These are phyloP conservation scores for Pholis gunnellus DNA, from an alignment of 2,113 vertebrate genomes.

Conservation along the genomic window DNA sequence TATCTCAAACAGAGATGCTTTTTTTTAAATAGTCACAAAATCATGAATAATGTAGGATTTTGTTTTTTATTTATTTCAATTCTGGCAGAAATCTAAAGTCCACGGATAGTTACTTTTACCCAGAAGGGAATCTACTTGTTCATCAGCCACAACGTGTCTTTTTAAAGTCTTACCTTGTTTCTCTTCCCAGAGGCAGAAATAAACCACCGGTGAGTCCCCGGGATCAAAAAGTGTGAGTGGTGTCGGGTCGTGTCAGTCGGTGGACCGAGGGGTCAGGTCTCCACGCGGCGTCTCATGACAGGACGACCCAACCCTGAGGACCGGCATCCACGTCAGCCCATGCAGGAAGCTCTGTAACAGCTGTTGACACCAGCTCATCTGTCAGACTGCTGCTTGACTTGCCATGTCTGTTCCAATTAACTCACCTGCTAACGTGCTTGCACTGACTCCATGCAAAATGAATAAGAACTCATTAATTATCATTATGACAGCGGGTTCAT, in stretches of 20 bases:
- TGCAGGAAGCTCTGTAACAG: slow-evolving; percentile 45
- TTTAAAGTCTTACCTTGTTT: neutral
- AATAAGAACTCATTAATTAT: slow-evolving; percentile 42
- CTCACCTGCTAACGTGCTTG: slow-evolving; percentile 4
- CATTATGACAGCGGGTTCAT: slow-evolving; percentile 21
- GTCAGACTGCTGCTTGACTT: slow-evolving; percentile 42
- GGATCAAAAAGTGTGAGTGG: slow-evolving; percentile 35
- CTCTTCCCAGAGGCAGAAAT: neutral
- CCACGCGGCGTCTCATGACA: slow-evolving; percentile 22
- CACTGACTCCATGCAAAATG: slow-evolving; percentile 4
- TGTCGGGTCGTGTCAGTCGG: slow-evolving; percentile 25
- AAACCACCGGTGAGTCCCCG: neutral
- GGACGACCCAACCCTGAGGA: slow-evolving; percentile 39
- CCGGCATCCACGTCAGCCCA: slow-evolving; percentile 53
- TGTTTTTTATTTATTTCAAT: neutral
- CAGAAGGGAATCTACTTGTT: neutral
- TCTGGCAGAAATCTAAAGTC: neutral
- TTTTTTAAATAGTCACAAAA: neutral
- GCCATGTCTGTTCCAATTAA: slow-evolving; percentile 49
- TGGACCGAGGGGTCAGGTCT: slow-evolving; percentile 41
- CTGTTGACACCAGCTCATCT: slow-evolving; percentile 61
- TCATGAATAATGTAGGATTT: neutral
- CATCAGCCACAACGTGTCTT: neutral
- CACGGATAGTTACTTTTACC: neutral
- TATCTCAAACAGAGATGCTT: neutral